Evolutionary conservation across 2,113 vertebrate species (phyloP), one percentile per base, ranked within the genome.

Genomic region (Zapus hudsonius): DNA sequence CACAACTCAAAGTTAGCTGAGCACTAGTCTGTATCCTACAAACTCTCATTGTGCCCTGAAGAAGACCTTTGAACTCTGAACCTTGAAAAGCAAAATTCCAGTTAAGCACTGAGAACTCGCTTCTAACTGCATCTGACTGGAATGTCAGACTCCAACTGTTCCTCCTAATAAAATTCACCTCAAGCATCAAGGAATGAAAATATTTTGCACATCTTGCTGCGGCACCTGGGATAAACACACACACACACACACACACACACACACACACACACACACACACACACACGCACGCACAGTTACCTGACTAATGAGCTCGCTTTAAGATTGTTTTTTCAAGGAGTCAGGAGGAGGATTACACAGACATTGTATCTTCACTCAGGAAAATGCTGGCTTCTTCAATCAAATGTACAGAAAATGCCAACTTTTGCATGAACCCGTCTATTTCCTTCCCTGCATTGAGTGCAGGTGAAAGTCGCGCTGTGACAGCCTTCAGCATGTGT

Each of bases 131-230:
- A 47, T 38, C 57, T 70, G 66, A 75, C 79, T 42, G 13, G 23
- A 85, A 91, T n/a, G n/a, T 17, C 72, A 91, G 61, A 40, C 80
- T 92, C 72, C 64, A 87, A 27, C 15, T 11, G 33, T 40, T 92
- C 31, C 64, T 70, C 63, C 91, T 80, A 78, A 82, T 70, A 89
- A 92, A 92, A 97, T 84, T 94, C 87, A 84, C 84, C 86, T 84
- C 33, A 15, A 94, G 69, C 93, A 78, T 87, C 92, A 91, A 83
- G 82, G 40, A 85, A 69, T 84, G 67, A 93, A 95, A 95, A 95
- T 94, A 94, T 90, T 95, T 84, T 94, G 42, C 61, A 85, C n/a
- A 1, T 78, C 78, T 94, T 61, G 5, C 87, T 76, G 52, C 70
- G 83, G 69, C 72, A 94, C 67, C 95, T 94, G 90, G 64, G 79